phyloP scores from a whole-genome alignment of 2,797 vertebrate species.

The Lepus oiostolus region DNA sequence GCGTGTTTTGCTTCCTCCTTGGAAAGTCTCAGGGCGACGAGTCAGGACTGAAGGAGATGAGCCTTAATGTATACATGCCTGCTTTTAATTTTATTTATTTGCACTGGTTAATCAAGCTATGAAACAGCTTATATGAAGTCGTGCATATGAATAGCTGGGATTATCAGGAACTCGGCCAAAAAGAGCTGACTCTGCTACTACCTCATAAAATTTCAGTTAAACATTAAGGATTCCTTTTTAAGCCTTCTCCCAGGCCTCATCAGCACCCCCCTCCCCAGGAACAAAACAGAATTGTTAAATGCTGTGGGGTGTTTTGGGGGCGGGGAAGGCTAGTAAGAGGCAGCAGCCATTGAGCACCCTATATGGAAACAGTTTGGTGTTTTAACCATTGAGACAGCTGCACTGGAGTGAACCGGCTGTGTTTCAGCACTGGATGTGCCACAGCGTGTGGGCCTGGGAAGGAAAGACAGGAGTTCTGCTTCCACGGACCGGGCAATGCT shows the following conservation, averaged over 20 bases:
- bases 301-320: not conserved
- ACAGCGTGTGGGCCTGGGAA: not conserved
- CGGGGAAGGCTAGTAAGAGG: not conserved
- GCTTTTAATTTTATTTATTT: conserved; percentile 6
- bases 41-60: not conserved
- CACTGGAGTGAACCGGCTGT: not conserved
- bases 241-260: not conserved
- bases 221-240: conserved; percentile 12
- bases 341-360: not conserved
- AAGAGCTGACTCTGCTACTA: not conserved
- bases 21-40: conserved; percentile 12
- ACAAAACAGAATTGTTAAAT: not conserved
- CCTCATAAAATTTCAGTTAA: conserved; percentile 9
- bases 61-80: not conserved
- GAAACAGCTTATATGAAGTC: not conserved
- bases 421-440: rapidly evolving
- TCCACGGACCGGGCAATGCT: not conserved
- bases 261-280: not conserved
- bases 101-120: not conserved
- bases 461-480: not conserved
- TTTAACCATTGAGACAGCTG: not conserved
- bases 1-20: not conserved
- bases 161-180: conserved; percentile 2
- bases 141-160: not conserved
- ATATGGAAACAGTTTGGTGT: not conserved